Base-by-base conservation (phyloP, 35 echinoderm and acorn worm genomes). In the Ophioderma brevispina region DNA sequence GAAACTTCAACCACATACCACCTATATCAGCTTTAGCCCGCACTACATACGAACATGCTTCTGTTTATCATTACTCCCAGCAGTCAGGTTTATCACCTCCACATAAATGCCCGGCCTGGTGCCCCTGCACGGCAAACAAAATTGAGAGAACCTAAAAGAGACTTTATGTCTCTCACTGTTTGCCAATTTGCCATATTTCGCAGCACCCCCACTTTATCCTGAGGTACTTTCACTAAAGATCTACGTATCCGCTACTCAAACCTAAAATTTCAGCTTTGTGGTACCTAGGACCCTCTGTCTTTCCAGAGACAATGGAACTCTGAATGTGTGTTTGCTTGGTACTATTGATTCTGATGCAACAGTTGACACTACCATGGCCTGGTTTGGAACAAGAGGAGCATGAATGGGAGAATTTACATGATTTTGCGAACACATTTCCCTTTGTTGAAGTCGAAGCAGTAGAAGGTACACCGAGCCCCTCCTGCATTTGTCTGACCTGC, bases 271-370 rank as follows among this genome's bases (percentile, higher is more conserved):
- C 18, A 43, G 17, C 1, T 14, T 37, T 36, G 14, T 25, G 10
- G 35, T 4, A n/a, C n/a, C n/a, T n/a, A 25, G 90, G 90, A 18
- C 90, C 82, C 70, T 52, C 77, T 10, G 83, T 86, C 37, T 92
- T 92, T 92, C 90, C 2, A 4, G 6, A 11, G 90, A 82, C n/a
- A 92, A 31, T 35, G 90, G 90, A 0, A 92, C 83, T 13, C 90
- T n/a, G n/a, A n/a, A n/a, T n/a, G n/a, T n/a, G n/a, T n/a, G n/a
- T n/a, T n/a, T n/a, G n/a, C n/a, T n/a, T n/a, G n/a, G n/a, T n/a
- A n/a, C n/a, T n/a, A n/a, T n/a, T n/a, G n/a, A n/a, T n/a, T n/a
- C n/a, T n/a, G n/a, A n/a, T n/a, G n/a, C n/a, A n/a, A n/a, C n/a
- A n/a, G n/a, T n/a, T n/a, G n/a, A n/a, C n/a, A n/a, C n/a, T n/a